These are phyloP conservation scores for Rhynchomys soricoides DNA, from an alignment of 2,113 vertebrate genomes.

Conservation along the genomic window DNA sequence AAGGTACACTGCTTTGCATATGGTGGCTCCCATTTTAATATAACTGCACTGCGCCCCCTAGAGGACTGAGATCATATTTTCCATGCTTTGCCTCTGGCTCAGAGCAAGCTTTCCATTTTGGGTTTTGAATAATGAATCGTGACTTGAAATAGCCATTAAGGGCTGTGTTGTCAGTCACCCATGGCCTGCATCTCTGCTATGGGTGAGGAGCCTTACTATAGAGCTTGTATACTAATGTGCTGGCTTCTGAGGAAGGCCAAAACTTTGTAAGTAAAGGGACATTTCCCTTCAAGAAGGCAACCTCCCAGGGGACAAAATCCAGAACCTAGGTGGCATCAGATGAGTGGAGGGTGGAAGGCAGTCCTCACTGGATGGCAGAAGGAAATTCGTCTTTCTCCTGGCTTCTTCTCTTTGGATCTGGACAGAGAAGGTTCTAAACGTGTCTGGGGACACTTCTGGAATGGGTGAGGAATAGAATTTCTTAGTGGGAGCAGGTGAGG, in stretches of 20 bases:
- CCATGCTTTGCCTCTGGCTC: neutral
- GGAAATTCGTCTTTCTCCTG: neutral
- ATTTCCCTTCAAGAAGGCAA: neutral
- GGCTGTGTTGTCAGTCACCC: neutral
- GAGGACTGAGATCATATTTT: neutral
- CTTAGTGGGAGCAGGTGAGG: no score
- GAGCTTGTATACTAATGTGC: neutral
- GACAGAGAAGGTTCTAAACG: neutral
- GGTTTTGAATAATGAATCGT: neutral
- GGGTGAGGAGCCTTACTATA: neutral
- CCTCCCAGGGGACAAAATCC: neutral
- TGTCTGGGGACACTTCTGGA: neutral
- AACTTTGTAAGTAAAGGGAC: neutral
- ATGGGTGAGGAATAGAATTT: neutral
- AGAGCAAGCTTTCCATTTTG: neutral
- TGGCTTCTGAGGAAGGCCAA: neutral
- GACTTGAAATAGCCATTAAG: neutral
- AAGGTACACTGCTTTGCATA: neutral
- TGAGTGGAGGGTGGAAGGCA: neutral
- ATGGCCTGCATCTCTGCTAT: neutral
- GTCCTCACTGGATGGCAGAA: neutral
- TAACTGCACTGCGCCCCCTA: neutral
- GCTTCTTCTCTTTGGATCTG: neutral
- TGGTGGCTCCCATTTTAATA: neutral
- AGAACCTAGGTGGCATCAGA: neutral